phyloP scores from a whole-genome alignment of 2,113 vertebrate genomes.

The Rattus rattus region DNA sequence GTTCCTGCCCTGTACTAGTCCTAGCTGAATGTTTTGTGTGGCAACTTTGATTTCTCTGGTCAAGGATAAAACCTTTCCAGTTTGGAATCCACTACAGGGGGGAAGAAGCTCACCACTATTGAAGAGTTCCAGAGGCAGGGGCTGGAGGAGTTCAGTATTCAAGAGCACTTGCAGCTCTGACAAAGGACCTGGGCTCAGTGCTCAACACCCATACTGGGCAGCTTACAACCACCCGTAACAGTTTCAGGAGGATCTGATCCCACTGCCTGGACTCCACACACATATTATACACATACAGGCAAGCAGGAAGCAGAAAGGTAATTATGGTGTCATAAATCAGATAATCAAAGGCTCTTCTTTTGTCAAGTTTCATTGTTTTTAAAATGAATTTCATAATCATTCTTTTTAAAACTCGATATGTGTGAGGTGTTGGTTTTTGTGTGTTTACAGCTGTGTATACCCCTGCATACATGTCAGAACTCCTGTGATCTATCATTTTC shows the following conservation, averaged over 20 bases:
- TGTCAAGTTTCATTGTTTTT: background rate
- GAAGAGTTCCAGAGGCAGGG: background rate
- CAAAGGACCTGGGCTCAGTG: background rate
- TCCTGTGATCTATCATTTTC: background rate
- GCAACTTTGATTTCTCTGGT: background rate
- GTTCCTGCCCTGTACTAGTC: fast-evolving
- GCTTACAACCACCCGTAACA: background rate
- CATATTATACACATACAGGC: background rate
- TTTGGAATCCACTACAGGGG: background rate
- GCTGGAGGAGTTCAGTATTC: background rate
- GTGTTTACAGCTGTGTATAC: background rate
- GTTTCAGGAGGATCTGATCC: background rate
- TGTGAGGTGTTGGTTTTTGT: too few relatives aligned
- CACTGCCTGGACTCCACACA: background rate
- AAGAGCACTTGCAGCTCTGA: background rate
- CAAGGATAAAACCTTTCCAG: background rate
- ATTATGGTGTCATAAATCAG: background rate
- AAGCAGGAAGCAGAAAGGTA: background rate
- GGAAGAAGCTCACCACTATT: background rate
- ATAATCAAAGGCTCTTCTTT: background rate
- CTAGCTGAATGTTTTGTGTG: background rate
- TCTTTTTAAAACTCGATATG: background rate
- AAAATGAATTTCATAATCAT: background rate
- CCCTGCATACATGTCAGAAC: background rate
- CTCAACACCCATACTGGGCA: background rate